Evolutionary conservation across 2,888 invertebrate genomes (phyloP).

Genomic region (Dicranocentrus wangi): DNA sequence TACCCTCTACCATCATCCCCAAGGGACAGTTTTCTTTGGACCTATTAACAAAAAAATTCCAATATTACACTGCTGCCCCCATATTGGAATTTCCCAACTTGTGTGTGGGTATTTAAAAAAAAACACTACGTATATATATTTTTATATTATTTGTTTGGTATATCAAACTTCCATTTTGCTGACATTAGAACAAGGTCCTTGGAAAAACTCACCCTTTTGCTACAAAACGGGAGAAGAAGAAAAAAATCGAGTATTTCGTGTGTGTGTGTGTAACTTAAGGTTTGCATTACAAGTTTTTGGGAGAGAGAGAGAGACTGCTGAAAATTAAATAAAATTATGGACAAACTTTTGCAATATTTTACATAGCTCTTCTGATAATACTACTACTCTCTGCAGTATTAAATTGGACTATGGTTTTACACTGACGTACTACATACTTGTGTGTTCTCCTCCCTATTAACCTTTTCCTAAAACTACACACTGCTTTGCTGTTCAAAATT

Average conservation of each 20-base stretch:
- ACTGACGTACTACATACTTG: too few relatives aligned
- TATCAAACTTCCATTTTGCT: slow-evolving; percentile 7
- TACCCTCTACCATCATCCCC: background rate
- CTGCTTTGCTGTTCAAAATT: background rate
- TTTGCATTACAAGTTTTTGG: background rate
- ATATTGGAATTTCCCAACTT: slow-evolving; percentile 4
- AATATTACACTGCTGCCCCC: background rate
- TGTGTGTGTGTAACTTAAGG: background rate
- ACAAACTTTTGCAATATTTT: slow-evolving; percentile 70
- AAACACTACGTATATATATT: background rate
- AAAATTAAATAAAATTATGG: slow-evolving; percentile 71
- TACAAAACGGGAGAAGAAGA: background rate
- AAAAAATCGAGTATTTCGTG: background rate
- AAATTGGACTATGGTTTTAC: slow-evolving; percentile 32
- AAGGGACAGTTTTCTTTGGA: background rate
- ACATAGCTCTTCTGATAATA: slow-evolving; percentile 55
- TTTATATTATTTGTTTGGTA: slow-evolving; percentile 1
- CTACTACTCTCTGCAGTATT: too few relatives aligned
- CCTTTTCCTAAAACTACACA: background rate
- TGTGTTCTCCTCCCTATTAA: too few relatives aligned
- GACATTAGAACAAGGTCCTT: slow-evolving; percentile 8
- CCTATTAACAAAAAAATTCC: background rate
- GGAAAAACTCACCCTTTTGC: slow-evolving; percentile 9
- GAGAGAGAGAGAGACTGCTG: slow-evolving; percentile 27
- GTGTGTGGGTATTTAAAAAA: background rate